A percentile compares a stretch with the other conserved stretches of the same genome.
These are phyloP conservation scores for Festucalex cinctus DNA, from an alignment of 2,113 vertebrate species.

Conservation along the genomic window DNA sequence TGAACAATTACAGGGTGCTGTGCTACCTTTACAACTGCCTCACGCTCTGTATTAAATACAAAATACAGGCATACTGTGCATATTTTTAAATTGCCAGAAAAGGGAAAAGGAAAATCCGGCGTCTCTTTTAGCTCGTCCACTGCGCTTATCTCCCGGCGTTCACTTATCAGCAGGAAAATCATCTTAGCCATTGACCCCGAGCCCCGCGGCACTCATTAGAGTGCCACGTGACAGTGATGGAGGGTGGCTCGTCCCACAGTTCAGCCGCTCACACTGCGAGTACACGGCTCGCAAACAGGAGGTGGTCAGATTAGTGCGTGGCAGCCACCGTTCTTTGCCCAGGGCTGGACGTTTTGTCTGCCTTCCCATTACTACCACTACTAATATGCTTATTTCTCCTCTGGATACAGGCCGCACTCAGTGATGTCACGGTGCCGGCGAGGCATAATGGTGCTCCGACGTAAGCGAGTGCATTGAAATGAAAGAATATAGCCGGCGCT, in stretches of 20 bases:
- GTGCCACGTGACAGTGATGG: slow-evolving; percentile 67
- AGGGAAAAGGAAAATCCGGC: background rate
- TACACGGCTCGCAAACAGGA: slow-evolving; percentile 60
- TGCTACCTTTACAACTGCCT: background rate
- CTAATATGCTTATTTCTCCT: slow-evolving; percentile 42
- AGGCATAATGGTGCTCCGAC: slow-evolving; percentile 59
- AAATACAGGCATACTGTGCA: background rate
- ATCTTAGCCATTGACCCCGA: slow-evolving; percentile 69
- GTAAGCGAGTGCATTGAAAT: slow-evolving; percentile 66
- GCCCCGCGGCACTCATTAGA: slow-evolving; percentile 68
- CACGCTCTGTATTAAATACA: slow-evolving; percentile 5
- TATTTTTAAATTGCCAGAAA: background rate
- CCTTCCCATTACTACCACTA: background rate
- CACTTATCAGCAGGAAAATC: slow-evolving; percentile 75
- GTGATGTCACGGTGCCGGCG: slow-evolving; percentile 58
- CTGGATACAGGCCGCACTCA: slow-evolving; percentile 49
- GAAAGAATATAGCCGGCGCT: slow-evolving; percentile 60
- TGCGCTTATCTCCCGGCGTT: slow-evolving; percentile 38
- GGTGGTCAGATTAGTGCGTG: slow-evolving; percentile 61
- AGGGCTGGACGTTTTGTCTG: slow-evolving; percentile 38
- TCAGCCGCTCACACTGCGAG: slow-evolving; percentile 40
- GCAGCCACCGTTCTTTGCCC: slow-evolving; percentile 40
- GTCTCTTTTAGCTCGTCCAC: slow-evolving; percentile 8
- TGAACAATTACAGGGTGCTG: too few species aligned
- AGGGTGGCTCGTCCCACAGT: slow-evolving; percentile 54